These are phyloP conservation scores for Carassius auratus DNA, from an alignment of 2,113 vertebrate genomes.

Conservation along the genomic window DNA sequence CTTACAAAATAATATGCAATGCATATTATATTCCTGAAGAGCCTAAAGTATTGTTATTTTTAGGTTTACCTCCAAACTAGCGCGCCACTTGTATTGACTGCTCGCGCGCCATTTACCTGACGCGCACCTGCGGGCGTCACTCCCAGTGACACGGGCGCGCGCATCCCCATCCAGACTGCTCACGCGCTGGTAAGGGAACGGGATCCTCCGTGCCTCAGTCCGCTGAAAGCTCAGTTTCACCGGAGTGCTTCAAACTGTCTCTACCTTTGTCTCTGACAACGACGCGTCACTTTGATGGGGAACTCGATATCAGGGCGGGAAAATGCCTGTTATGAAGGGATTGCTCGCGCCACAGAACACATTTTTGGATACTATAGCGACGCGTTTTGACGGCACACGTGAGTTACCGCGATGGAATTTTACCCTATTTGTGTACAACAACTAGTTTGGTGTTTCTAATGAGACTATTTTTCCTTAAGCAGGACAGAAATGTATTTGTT, in stretches of 20 bases:
- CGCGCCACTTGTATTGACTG: conserved; percentile 12
- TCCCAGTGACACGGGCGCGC: conserved; percentile 51
- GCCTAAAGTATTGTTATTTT: background rate
- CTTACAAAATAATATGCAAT: background rate
- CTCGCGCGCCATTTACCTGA: conserved; percentile 63
- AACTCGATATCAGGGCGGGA: conserved; percentile 85
- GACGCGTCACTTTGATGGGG: conserved; percentile 90
- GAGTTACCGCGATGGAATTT: conserved; percentile 73
- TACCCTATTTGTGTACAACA: background rate
- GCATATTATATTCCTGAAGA: background rate
- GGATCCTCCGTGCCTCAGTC: conserved; percentile 48
- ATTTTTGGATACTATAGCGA: conserved; percentile 97
- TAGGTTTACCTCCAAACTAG: background rate
- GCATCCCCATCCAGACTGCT: conserved; percentile 61
- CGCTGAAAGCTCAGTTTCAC: conserved; percentile 25
- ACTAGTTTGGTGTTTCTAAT: background rate
- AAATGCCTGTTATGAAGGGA: conserved; percentile 99
- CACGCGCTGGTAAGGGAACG: conserved; percentile 48
- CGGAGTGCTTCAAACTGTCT: conserved; percentile 33
- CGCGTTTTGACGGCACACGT: conserved; percentile 98
- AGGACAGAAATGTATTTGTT: background rate
- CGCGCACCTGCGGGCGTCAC: conserved; percentile 71
- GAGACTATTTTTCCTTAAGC: conserved; percentile 32
- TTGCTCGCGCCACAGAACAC: conserved; percentile 98
- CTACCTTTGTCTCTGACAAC: conserved; percentile 28